phyloP scores from a whole-genome alignment of 2,888 invertebrate genomes.

The Scaptodrosophila latifasciaeformis region DNA sequence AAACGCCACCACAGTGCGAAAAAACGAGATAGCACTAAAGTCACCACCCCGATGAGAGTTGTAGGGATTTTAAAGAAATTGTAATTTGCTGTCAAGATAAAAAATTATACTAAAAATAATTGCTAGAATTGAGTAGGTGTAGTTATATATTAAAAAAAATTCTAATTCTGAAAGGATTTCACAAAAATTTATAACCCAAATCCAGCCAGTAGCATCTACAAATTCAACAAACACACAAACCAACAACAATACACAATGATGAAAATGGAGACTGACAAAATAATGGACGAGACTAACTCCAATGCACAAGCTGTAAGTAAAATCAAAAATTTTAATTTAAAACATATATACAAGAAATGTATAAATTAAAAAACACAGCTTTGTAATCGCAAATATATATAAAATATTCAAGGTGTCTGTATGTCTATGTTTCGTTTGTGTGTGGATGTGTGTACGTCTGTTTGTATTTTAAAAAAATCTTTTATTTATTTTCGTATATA shows the following conservation, averaged over 20 bases:
- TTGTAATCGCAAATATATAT: neutral
- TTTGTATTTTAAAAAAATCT: too few species aligned
- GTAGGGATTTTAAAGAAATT: constrained; percentile 13
- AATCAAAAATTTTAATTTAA: constrained; percentile 18
- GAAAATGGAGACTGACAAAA: constrained; percentile 95
- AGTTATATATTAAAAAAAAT: neutral
- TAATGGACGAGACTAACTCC: constrained; percentile 86
- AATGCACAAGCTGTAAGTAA: constrained; percentile 79
- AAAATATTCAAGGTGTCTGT: constrained; percentile 48
- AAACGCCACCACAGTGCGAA: constrained; percentile 27
- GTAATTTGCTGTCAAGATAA: constrained; percentile 25
- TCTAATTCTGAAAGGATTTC: too few species aligned
- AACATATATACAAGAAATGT: constrained; percentile 6
- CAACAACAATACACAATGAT: constrained; percentile 76
- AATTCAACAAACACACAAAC: constrained; percentile 42
- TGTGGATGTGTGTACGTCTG: constrained; percentile 6
- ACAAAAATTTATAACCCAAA: too few species aligned
- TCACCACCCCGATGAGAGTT: constrained; percentile 48
- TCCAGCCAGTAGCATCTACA: constrained; percentile 37
- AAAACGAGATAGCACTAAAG: constrained; percentile 51
- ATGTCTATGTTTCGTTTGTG: constrained; percentile 5
- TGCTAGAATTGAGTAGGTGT: neutral
- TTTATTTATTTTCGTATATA: constrained; percentile 54
- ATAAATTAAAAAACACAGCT: neutral
- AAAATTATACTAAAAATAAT: constrained; percentile 9